Evolutionary conservation across 2,888 invertebrate genomes (phyloP).

Genomic region (Pollenia amentaria): DNA sequence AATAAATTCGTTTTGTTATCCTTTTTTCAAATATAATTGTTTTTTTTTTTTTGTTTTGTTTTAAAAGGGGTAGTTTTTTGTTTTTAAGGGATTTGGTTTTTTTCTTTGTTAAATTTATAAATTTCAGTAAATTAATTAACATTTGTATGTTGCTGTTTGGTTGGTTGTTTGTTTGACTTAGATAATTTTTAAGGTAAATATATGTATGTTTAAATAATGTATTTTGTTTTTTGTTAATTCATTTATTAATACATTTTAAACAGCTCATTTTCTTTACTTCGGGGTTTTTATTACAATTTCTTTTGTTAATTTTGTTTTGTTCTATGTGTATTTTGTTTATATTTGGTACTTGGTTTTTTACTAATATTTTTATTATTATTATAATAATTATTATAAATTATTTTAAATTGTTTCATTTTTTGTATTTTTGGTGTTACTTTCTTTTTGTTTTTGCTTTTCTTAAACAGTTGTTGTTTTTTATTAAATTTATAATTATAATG

Average conservation of each 20-base stretch:
- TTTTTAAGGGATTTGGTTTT: constrained; percentile 1
- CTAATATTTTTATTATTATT: constrained; percentile 41
- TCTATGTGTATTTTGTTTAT: constrained; percentile 69
- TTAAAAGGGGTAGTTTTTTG: constrained; percentile 33
- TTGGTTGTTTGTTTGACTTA: constrained; percentile 66
- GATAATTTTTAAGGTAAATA: constrained; percentile 67
- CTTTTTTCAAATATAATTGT: constrained; percentile 70
- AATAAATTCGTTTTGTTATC: constrained; percentile 85
- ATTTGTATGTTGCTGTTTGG: constrained; percentile 63
- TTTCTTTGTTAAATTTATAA: constrained; percentile 73
- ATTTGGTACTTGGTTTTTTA: constrained; percentile 70
- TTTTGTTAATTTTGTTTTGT: constrained; percentile 41
- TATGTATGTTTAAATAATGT: constrained; percentile 55
- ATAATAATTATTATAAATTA: constrained; percentile 54
- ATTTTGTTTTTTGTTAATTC: constrained; percentile 40
- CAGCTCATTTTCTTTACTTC: constrained; percentile 62
- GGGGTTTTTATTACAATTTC: constrained; percentile 23
- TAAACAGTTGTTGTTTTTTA: constrained; percentile 43
- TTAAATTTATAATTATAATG: constrained; percentile 38
- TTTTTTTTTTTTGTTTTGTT: constrained; percentile 67
- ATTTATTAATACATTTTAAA: constrained; percentile 56
- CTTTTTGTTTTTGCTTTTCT: constrained; percentile 66
- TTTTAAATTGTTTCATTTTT: constrained; percentile 68
- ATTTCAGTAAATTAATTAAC: constrained; percentile 69
- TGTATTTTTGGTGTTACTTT: constrained; percentile 74